A percentile compares a stretch with the other conserved stretches of the same genome.
phyloP scores from a whole-genome alignment of 2,888 invertebrate genomes.

The Sicus ferrugineus region DNA sequence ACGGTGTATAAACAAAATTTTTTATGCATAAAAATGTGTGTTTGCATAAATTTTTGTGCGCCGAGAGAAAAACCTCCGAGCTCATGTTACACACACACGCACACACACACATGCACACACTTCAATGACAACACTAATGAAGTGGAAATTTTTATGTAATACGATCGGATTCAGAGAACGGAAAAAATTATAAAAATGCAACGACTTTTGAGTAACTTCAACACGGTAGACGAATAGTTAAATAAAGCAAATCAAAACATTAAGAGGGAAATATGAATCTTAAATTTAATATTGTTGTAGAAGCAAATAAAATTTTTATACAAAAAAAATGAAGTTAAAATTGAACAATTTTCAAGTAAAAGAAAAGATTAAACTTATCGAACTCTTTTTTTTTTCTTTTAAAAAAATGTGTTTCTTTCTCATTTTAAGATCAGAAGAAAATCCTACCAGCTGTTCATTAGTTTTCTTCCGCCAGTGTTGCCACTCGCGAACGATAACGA shows the following conservation, averaged over 20 bases:
- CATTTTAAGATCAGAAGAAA: too few species aligned
- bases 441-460: too few species aligned
- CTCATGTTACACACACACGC: conserved; percentile 16
- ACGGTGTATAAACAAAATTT: conserved; percentile 10
- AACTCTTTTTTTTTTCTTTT: too few species aligned
- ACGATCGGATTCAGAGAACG: conserved; percentile 14
- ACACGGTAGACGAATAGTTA: neutral
- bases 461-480: too few species aligned
- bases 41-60: neutral
- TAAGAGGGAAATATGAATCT: neutral
- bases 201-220: neutral
- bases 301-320: neutral
- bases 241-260: neutral
- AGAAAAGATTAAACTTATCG: neutral
- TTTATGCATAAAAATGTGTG: neutral
- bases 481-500: too few species aligned
- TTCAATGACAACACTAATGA: conserved; percentile 17
- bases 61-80: neutral
- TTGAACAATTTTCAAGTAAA: neutral
- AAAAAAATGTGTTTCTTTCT: too few species aligned
- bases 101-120: neutral
- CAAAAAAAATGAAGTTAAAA: neutral
- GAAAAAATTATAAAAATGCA: neutral
- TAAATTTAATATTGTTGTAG: neutral
- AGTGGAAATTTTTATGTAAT: conserved; percentile 19